Evolutionary conservation across 1,140 invertebrate species (phyloP).

Genomic region (Thaumatotibia leucotreta): DNA sequence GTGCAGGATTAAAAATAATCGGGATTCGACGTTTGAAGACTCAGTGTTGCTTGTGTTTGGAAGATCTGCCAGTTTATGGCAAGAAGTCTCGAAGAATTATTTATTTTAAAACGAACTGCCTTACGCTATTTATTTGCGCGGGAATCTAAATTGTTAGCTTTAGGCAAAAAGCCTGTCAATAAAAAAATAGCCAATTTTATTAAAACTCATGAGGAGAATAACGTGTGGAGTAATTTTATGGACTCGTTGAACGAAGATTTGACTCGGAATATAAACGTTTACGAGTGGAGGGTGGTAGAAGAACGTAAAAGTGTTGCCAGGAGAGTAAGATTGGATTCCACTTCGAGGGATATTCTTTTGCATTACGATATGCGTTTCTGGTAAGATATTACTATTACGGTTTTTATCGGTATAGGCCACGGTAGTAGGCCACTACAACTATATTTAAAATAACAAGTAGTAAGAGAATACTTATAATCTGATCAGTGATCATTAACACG

Average conservation of each 20-base stretch:
- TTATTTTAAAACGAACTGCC: conserved; percentile 46
- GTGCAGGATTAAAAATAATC: no score
- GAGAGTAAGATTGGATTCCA: conserved; percentile 25
- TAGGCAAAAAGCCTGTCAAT: conserved; percentile 53
- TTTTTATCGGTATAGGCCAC: no score
- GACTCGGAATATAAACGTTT: conserved; percentile 50
- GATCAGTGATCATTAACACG: no score
- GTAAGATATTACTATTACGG: conserved; percentile 29
- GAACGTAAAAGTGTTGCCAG: background rate
- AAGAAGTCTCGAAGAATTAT: conserved; percentile 52
- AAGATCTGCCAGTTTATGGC: conserved; percentile 45
- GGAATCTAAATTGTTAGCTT: conserved; percentile 45
- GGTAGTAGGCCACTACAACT: no score
- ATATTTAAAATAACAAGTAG: no score
- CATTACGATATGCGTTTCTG: conserved; percentile 29
- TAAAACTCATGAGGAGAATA: conserved; percentile 35
- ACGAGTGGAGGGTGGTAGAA: conserved; percentile 24
- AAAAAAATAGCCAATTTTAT: conserved; percentile 58
- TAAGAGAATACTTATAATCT: no score
- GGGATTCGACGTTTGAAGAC: background rate
- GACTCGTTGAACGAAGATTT: conserved; percentile 56
- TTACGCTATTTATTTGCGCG: conserved; percentile 47
- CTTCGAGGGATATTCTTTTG: conserved; percentile 22
- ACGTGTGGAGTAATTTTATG: conserved; percentile 39
- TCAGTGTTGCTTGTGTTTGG: conserved; percentile 13